Base-by-base conservation (phyloP, 2,888 invertebrate genomes). In the Micoletzkya japonica region DNA sequence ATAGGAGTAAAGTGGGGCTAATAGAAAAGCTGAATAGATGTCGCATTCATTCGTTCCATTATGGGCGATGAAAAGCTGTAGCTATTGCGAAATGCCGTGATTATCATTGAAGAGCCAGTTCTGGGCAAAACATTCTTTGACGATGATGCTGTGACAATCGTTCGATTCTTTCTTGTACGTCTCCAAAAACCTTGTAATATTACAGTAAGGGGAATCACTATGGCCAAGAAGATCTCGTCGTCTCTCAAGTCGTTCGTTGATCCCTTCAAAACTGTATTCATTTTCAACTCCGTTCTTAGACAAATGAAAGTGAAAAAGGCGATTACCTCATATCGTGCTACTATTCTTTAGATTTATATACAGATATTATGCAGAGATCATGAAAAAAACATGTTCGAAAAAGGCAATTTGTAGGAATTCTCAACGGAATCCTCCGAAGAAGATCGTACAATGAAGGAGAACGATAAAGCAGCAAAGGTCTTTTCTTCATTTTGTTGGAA, bases 161-260 rank as follows among this genome's bases (percentile, higher is more conserved):
- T n/a, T n/a, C n/a, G n/a, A n/a, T n/a, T n/a, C n/a, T n/a, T n/a
- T n/a, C n/a, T n/a, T n/a, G n/a, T n/a, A n/a, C n/a, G n/a, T n/a
- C n/a, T n/a, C n/a, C n/a, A n/a, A n/a, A n/a, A n/a, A n/a, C n/a
- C n/a, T n/a, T n/a, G n/a, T 10, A 34, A 30, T 3, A 7, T 61
- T 74, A 39, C 30, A 79, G 78, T 56, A 17, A 58, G 44, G 2
- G 67, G 67, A 10, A 56, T 70, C 2, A 49, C 39, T 4, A 58
- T 73, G 20, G 73, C 73, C 10, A 52, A 73, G 58, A 74, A 77
- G 52, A 59, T 76, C 36, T 66, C 76, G 14, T 50, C 68, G 7
- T 64, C 54, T 14, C 49, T 77, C 24, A 70, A 71, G 63, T 56
- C 73, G 4, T 61, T 77, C 26, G 54, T 77, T 1, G 72, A 70